Evolutionary conservation across 2,888 invertebrate genomes (phyloP), one percentile per base, ranked within the genome.

Genomic region (Dynastes hyllus): DNA sequence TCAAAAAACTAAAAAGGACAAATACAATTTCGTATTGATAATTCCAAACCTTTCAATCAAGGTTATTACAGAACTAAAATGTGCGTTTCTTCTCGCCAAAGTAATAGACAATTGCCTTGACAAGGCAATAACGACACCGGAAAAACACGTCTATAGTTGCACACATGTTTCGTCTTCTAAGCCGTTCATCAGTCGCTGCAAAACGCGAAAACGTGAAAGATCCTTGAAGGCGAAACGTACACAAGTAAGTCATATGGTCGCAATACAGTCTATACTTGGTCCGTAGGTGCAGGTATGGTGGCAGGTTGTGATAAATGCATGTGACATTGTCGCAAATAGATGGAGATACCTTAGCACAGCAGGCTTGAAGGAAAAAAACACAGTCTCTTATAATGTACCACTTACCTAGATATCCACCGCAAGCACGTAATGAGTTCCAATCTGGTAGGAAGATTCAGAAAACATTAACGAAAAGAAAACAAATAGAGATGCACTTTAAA

Each of bases 351-450:
- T 55, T n/a, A 6, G 55, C 50, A 53, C 51, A 50, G 27, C 45
- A 27, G 5, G 22, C 32, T 37, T 37, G 51, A 29, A 53, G 51
- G 13, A 66, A 66, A 22, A 16, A 76, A 67, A 76, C 51, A 69
- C 75, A 51, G 76, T 63, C 78, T 55, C 78, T 76, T 79, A 61
- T 81, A 80, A 79, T 76, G 82, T 82, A 81, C 81, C 78, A 82
- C 82, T 82, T 82, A 82, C 82, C 82, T 82, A 82, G 82, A 78
- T 82, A 81, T 77, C 63, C 61, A 51, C 78, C 63, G 51, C 78
- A 75, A 75, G 27, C 61, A 61, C 55, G 61, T 73, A 53, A 66
- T 50, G 76, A 77, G 27, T 77, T 51, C 67, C 67, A 77, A 77
- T 77, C 73, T 45, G 61, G 53, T 32, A 4, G 45, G 61, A 37